A percentile compares a stretch with the other conserved stretches of the same genome.
phyloP scores from a whole-genome alignment of 2,888 invertebrate species.

The Cantharis nigra region DNA sequence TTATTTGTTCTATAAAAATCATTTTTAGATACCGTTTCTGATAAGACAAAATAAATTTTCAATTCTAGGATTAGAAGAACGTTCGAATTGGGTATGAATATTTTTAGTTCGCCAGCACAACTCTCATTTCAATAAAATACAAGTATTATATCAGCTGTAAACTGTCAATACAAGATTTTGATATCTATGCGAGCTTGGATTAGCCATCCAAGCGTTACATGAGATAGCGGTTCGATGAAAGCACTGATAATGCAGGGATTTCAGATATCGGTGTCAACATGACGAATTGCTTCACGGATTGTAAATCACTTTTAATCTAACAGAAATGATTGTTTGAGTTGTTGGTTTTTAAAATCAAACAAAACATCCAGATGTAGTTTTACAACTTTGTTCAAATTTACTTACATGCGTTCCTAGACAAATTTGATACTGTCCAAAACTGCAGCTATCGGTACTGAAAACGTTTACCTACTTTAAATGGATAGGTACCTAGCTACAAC shows the following conservation, averaged over 20 bases:
- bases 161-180: slow-evolving; percentile 31
- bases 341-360: slow-evolving; percentile 23
- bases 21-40: neutral
- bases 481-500: neutral
- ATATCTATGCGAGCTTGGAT: slow-evolving; percentile 46
- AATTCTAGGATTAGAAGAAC: neutral
- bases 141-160: slow-evolving; percentile 29
- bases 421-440: neutral
- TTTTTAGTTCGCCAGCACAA: neutral
- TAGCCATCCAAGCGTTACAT: slow-evolving; percentile 49
- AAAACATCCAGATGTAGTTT: slow-evolving; percentile 2
- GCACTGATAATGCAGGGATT: slow-evolving; percentile 55
- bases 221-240: slow-evolving; percentile 55
- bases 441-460: neutral
- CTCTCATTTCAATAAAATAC: slow-evolving; percentile 11
- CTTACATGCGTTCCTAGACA: neutral
- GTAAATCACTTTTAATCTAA: slow-evolving; percentile 58
- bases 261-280: slow-evolving; percentile 56
- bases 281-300: slow-evolving; percentile 57
- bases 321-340: slow-evolving; percentile 22
- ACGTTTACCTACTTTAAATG: neutral
- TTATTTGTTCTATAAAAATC: neutral
- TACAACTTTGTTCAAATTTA: neutral
- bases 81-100: neutral
- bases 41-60: neutral